Conservation (phyloP, 1,140 invertebrate species). For the Coenobita brevimanus region DNA sequence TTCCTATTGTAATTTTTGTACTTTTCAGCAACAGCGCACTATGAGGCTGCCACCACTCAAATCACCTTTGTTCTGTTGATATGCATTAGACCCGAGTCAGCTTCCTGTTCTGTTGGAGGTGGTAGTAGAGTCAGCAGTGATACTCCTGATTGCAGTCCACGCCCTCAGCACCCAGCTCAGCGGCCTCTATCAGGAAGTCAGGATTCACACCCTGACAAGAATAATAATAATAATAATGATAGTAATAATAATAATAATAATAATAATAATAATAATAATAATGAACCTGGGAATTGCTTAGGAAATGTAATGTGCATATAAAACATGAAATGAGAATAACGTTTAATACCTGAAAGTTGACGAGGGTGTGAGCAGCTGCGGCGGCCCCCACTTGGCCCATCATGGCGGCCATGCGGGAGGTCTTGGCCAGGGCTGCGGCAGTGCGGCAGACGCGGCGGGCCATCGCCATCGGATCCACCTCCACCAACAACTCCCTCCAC, state of each 20-base stretch:
- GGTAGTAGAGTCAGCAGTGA: not conserved
- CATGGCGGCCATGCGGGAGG: conserved; percentile 30
- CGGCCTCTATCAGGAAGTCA: conserved; percentile 25
- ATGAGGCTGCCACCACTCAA: not conserved
- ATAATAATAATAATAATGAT: not conserved
- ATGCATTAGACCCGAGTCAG: not conserved
- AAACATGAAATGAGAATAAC: not conserved
- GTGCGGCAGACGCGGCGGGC: conserved; percentile 40
- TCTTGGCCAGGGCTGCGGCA: not conserved
- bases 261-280: no score
- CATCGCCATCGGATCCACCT: conserved; percentile 38
- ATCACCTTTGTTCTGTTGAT: not conserved
- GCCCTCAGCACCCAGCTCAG: conserved; percentile 33
- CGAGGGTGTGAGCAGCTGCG: conserved; percentile 42
- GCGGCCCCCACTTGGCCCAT: conserved; percentile 21
- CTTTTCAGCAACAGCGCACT: no score
- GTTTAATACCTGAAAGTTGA: conserved; percentile 43
- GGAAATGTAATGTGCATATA: no score
- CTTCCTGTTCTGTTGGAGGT: no score
- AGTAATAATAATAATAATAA: no score
- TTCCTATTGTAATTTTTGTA: no score
- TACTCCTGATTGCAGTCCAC: conserved; percentile 31
- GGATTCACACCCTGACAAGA: conserved; percentile 45
- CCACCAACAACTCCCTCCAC: conserved; percentile 43
- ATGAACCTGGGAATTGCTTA: no score